Conservation (phyloP, 2,888 invertebrate species). For the Xestoiulus laeticollis region DNA sequence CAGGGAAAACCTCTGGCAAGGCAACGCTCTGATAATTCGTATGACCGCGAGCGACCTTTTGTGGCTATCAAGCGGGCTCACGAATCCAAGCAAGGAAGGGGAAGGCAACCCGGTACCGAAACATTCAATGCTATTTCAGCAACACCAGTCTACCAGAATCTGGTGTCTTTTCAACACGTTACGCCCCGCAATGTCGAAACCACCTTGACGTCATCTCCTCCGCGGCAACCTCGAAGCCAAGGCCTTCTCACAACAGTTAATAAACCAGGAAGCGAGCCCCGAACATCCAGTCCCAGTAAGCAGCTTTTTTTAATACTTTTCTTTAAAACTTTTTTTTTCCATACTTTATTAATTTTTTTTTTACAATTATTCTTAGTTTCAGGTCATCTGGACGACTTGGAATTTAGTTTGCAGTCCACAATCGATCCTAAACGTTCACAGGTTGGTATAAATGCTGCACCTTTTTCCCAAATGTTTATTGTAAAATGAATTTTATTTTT, state of each 20-base stretch:
- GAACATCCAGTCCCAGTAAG: slow-evolving; percentile 54
- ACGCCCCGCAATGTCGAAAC: neutral
- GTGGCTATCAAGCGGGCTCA: slow-evolving; percentile 72
- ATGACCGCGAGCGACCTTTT: slow-evolving; percentile 72
- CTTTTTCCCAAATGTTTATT: neutral
- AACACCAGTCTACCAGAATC: slow-evolving; percentile 52
- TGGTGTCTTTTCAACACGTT: neutral
- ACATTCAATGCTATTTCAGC: slow-evolving; percentile 48
- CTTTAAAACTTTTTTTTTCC: neutral
- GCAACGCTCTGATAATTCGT: slow-evolving; percentile 62
- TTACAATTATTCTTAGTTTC: slow-evolving; percentile 51
- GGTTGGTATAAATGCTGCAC: neutral
- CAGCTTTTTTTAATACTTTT: neutral
- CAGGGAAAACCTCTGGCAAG: slow-evolving; percentile 63
- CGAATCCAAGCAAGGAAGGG: slow-evolving; percentile 60
- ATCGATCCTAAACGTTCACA: slow-evolving; percentile 51
- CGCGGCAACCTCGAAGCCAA: slow-evolving; percentile 24
- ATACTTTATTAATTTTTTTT: neutral
- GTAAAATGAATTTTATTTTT: neutral
- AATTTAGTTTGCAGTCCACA: slow-evolving; percentile 57
- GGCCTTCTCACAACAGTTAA: slow-evolving; percentile 50
- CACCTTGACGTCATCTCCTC: slow-evolving; percentile 43
- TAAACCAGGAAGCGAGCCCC: slow-evolving; percentile 46
- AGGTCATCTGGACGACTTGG: slow-evolving; percentile 57
- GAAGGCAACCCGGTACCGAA: slow-evolving; percentile 9